Conservation (phyloP, 2,888 invertebrate genomes). For the Leucophenga montana region DNA sequence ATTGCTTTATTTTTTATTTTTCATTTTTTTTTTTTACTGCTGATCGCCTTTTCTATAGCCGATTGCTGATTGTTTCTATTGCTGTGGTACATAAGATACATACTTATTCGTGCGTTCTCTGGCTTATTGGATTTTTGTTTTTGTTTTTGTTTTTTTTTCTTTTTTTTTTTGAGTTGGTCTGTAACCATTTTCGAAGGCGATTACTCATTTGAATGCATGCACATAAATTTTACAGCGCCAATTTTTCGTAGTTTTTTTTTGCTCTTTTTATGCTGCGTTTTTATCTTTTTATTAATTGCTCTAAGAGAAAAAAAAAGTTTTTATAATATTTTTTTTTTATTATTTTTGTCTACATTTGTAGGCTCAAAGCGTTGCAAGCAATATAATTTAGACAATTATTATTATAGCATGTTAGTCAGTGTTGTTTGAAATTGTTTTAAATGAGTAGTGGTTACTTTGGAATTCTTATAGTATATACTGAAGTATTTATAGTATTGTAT, state of each 20-base stretch:
- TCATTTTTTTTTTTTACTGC: constrained; percentile 38
- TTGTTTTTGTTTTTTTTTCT: constrained; percentile 13
- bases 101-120: background rate
- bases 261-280: background rate
- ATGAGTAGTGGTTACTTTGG: background rate
- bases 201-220: constrained; percentile 65
- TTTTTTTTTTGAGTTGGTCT: too few relatives aligned
- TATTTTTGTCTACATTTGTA: constrained; percentile 25
- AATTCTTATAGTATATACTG: too few relatives aligned
- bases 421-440: background rate
- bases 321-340: constrained; percentile 3
- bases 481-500: too few relatives aligned
- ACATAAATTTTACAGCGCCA: constrained; percentile 60
- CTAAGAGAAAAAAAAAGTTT: constrained; percentile 38
- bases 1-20: constrained; percentile 46
- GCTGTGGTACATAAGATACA: background rate
- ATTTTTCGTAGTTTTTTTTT: constrained; percentile 45
- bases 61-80: background rate
- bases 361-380: constrained; percentile 19
- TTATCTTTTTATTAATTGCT: constrained; percentile 60
- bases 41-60: constrained; percentile 34
- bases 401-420: background rate
- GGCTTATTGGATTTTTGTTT: background rate
- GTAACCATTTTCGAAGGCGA: constrained; percentile 44
- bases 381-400: constrained; percentile 21